These are phyloP conservation scores for Synodontis membranacea DNA, from an alignment of 2,113 vertebrate species.

Conservation along the genomic window DNA sequence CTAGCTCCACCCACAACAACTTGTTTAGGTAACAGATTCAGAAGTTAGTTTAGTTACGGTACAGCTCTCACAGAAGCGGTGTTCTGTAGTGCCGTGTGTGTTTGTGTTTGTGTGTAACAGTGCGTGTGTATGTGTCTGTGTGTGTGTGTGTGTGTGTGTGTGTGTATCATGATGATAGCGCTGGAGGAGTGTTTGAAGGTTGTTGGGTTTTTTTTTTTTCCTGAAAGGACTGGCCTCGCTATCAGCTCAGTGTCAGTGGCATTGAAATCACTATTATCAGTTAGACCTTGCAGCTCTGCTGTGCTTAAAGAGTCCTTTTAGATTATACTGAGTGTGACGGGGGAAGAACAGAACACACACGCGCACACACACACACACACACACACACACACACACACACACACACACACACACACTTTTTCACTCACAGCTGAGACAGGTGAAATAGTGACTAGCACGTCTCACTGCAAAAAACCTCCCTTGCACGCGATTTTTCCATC, in stretches of 20 bases:
- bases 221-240: slow-evolving; percentile 17
- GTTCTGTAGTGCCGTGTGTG: not conserved
- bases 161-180: not conserved
- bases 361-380: slow-evolving; percentile 28
- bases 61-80: not conserved
- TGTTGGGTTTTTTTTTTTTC: slow-evolving; percentile 15
- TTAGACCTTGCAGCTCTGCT: slow-evolving; percentile 37
- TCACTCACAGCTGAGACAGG: slow-evolving; percentile 45
- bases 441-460: slow-evolving; percentile 50
- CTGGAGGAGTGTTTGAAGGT: slow-evolving; percentile 27
- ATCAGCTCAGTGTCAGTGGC: slow-evolving; percentile 43
- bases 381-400: slow-evolving; percentile 40
- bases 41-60: not conserved
- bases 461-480: slow-evolving; percentile 33
- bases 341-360: slow-evolving; percentile 13
- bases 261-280: slow-evolving; percentile 52
- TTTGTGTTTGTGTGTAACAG: not conserved
- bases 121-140: slow-evolving; percentile 13
- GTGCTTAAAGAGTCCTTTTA: slow-evolving; percentile 40
- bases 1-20: not conserved
- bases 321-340: slow-evolving; percentile 31
- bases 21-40: not conserved
- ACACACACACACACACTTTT: slow-evolving; percentile 27
- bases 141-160: slow-evolving; percentile 3
- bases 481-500: not conserved